A percentile compares a stretch with the other conserved stretches of the same genome.
phyloP scores from a whole-genome alignment of 2,113 vertebrate species.

The Petromus typicus region DNA sequence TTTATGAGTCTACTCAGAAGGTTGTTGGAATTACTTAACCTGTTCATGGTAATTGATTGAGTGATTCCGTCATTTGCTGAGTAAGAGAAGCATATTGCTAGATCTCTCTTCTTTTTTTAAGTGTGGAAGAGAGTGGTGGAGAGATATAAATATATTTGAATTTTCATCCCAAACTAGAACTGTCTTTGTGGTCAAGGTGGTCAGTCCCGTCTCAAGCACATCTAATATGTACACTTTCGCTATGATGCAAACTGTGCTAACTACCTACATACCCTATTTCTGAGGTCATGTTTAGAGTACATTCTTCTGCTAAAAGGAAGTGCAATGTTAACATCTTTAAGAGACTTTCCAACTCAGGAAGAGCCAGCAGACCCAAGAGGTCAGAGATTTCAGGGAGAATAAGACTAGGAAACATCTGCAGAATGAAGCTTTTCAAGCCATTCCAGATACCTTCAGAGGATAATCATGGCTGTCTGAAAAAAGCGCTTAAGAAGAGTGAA shows the following conservation, averaged over 20 bases:
- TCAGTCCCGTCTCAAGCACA: neutral
- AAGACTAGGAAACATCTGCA: neutral
- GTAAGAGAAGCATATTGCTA: neutral
- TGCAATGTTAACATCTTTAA: fast-evolving
- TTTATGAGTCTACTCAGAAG: neutral
- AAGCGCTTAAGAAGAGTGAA: neutral
- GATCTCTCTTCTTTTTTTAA: neutral
- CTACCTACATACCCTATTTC: neutral
- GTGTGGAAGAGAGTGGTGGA: neutral
- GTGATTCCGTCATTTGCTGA: neutral
- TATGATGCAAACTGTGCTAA: neutral
- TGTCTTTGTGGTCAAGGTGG: neutral
- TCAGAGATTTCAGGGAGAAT: neutral
- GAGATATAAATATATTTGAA: neutral
- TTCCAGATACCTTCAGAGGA: neutral
- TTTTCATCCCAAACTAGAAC: neutral
- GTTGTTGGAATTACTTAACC: neutral
- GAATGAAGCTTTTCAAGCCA: neutral
- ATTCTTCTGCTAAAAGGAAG: fast-evolving
- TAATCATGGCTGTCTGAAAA: neutral
- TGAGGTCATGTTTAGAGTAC: neutral
- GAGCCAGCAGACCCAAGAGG: neutral
- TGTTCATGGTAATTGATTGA: fast-evolving
- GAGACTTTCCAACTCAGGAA: neutral
- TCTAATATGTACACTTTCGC: neutral